Evolutionary conservation across 2,888 invertebrate genomes (phyloP), one percentile per base, ranked within the genome.

Genomic region (Dicyrtoma fusca): DNA sequence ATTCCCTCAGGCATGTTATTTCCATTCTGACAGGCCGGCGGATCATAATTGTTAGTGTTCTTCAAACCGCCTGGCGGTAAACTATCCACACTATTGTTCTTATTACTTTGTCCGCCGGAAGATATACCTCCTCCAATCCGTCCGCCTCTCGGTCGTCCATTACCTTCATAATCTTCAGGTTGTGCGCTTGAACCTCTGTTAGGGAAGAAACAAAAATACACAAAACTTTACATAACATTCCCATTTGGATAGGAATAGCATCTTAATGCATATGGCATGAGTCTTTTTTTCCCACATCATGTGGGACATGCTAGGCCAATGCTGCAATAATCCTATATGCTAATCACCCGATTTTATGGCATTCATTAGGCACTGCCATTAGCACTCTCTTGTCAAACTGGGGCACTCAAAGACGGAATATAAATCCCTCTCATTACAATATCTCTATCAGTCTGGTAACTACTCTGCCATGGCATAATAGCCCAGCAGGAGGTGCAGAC

Each of bases 21-120:
- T 59, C 71, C 73, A 13, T 76, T 74, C 68, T 72, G 75, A 73
- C 73, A 75, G 73, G 75, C 76, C 57, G 78, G 75, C 17, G 81
- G 85, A 77, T 91, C 90, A 80, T 88, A 89, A 17, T 88, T 86
- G 45, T 89, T 86, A 55, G 90, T 87, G 82, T 90, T 91, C 76
- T 85, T 86, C 14, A 87, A 85, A 45, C 79, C 78, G 55, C 78
- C 78, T 4, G 77, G 74, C 1, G 80, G 77, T 75, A 76, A 73
- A 25, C 79, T 80, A 13, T 76, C 76, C 8, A 69, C 72, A 1
- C 78, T 77, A 34, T 74, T 74, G 53, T 77, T 78, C 73, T 77
- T 77, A 68, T 73, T 73, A 23, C 75, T 73, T 47, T 71, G 63
- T 10, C 80, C 79, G 62, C 76, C 75, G 10, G 78, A 72, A 10